Evolutionary conservation across 2,113 vertebrate genomes (phyloP).

Genomic region (Salvelinus sp.): DNA sequence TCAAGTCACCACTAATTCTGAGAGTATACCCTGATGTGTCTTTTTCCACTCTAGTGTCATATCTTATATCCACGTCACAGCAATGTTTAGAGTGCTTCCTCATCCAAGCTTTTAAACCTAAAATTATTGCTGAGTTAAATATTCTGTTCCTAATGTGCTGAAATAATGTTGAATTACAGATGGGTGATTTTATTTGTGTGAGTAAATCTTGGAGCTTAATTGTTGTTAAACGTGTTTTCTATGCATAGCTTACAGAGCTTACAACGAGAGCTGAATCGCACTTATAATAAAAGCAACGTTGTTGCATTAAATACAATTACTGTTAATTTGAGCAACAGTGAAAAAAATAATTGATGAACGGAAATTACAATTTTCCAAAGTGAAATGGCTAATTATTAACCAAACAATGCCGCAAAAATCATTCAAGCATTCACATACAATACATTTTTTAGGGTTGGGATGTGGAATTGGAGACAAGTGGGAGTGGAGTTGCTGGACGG

Average conservation of each 20-base stretch:
- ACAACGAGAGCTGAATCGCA: slow-evolving; percentile 53
- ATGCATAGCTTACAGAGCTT: slow-evolving; percentile 39
- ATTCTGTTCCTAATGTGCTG: slow-evolving; percentile 71
- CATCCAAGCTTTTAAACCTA: slow-evolving; percentile 57
- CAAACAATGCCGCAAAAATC: slow-evolving; percentile 21
- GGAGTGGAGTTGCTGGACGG: too few species aligned
- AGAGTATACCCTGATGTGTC: background rate
- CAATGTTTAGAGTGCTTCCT: slow-evolving; percentile 62
- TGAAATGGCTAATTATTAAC: slow-evolving; percentile 35
- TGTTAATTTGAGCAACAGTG: slow-evolving; percentile 41
- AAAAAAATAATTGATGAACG: slow-evolving; percentile 42
- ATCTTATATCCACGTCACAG: slow-evolving; percentile 57
- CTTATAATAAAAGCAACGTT: slow-evolving; percentile 48
- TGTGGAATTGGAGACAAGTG: too few species aligned
- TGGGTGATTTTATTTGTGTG: slow-evolving; percentile 71
- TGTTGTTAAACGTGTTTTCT: slow-evolving; percentile 69
- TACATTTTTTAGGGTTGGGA: background rate
- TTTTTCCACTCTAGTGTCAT: slow-evolving; percentile 53
- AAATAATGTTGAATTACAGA: slow-evolving; percentile 72
- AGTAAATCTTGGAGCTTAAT: slow-evolving; percentile 69
- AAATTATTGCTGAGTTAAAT: slow-evolving; percentile 69
- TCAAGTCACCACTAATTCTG: too few species aligned
- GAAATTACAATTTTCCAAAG: slow-evolving; percentile 30
- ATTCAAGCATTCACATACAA: slow-evolving; percentile 23
- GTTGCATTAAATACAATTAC: slow-evolving; percentile 48